A percentile compares a stretch with the other conserved stretches of the same genome.
These are phyloP conservation scores for Asarcornis scutulata DNA, from an alignment of 2,113 vertebrate species.

Conservation along the genomic window DNA sequence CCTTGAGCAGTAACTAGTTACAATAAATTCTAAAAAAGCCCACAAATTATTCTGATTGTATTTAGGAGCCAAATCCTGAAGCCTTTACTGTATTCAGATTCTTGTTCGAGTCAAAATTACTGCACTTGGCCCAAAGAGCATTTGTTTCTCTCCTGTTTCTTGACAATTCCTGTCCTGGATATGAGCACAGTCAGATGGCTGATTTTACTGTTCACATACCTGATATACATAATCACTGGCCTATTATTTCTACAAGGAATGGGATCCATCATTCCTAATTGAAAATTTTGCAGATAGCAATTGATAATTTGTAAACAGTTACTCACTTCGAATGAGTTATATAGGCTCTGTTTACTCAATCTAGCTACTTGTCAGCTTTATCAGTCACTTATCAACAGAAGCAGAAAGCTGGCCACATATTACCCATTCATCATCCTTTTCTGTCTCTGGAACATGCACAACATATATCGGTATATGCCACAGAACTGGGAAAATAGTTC, in stretches of 20 bases:
- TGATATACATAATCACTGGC: conserved; percentile 6
- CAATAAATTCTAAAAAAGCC: conserved; percentile 21
- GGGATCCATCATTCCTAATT: conserved; percentile 54
- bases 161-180: neutral
- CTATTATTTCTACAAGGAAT: conserved; percentile 37
- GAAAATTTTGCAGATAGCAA: conserved; percentile 59
- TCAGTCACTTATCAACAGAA: conserved; percentile 64
- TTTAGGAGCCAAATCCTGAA: neutral
- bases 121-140: neutral
- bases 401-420: conserved; percentile 46
- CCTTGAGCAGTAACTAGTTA: conserved; percentile 14
- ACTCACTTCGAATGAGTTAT: conserved; percentile 56
- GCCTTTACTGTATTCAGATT: neutral
- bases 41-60: conserved; percentile 16
- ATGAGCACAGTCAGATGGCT: neutral
- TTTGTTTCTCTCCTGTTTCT: neutral
- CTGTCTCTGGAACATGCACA: neutral
- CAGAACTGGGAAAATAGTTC: conserved; percentile 14
- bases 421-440: conserved; percentile 50
- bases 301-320: conserved; percentile 64
- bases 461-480: conserved; percentile 26
- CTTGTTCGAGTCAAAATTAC: neutral
- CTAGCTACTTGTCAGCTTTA: conserved; percentile 61
- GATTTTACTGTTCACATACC: neutral
- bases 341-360: conserved; percentile 56